A percentile compares a stretch with the other conserved stretches of the same genome.
phyloP scores from a whole-genome alignment of 2,113 vertebrate species.

The Psophia crepitans region DNA sequence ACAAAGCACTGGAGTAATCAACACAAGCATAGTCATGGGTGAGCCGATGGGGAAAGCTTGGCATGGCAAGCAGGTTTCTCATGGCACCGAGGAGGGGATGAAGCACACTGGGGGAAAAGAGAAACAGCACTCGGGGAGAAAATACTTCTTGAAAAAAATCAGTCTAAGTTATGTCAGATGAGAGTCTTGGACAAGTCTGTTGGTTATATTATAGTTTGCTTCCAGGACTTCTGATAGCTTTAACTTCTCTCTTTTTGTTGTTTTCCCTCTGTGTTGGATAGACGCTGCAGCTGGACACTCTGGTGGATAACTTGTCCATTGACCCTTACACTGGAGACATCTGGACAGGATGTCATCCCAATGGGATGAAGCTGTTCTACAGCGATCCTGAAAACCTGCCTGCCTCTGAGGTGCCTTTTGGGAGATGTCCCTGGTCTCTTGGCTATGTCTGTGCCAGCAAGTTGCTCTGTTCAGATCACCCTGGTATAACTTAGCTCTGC shows the following conservation, averaged over 20 bases:
- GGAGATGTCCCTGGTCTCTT: not conserved
- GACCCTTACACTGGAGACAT: slow-evolving; percentile 85
- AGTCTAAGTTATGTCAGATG: not conserved
- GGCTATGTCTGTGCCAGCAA: not conserved
- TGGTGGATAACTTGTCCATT: slow-evolving; percentile 86
- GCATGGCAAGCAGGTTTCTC: not conserved
- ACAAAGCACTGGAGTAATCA: not conserved
- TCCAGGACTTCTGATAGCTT: not conserved
- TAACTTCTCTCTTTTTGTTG: not conserved
- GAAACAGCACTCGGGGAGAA: not conserved
- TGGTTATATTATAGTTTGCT: not conserved
- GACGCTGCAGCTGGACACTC: slow-evolving; percentile 77
- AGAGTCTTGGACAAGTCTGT: not conserved
- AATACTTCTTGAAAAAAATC: not conserved
- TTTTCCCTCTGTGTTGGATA: slow-evolving; percentile 42
- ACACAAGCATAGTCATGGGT: not conserved
- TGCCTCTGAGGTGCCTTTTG: slow-evolving; percentile 87
- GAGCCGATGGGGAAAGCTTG: not conserved
- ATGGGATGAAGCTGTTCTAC: slow-evolving; percentile 71
- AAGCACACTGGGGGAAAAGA: not conserved
- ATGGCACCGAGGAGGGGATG: not conserved
- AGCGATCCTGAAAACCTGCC: slow-evolving; percentile 77
- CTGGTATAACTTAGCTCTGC: not conserved
- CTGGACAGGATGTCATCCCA: slow-evolving; percentile 87
- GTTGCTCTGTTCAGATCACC: not conserved